These are phyloP conservation scores for Porites lutea DNA, from an alignment of 64 coral and sea anemone species.

Conservation along the genomic window DNA sequence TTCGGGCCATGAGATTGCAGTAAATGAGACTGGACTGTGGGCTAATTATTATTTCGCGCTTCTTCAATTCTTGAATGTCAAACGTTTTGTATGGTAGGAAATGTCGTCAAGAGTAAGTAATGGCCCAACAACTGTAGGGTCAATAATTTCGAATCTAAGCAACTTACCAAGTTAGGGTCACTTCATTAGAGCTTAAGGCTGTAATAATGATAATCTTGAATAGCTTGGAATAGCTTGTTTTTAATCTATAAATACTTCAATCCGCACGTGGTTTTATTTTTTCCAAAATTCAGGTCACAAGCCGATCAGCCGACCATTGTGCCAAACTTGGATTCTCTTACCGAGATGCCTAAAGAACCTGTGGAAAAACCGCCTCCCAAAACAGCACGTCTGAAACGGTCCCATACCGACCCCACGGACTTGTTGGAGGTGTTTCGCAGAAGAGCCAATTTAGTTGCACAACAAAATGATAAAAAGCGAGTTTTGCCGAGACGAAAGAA, in stretches of 20 bases:
- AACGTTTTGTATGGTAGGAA: background rate
- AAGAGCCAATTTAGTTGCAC: background rate
- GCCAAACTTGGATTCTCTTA: background rate
- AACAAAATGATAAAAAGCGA: background rate
- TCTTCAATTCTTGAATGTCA: background rate
- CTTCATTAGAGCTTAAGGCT: background rate
- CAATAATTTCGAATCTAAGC: background rate
- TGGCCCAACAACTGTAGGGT: background rate
- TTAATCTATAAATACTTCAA: too few relatives aligned
- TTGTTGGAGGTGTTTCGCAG: slow-evolving; percentile 52
- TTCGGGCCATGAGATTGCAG: background rate
- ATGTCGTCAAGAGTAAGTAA: background rate
- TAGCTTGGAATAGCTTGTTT: too few relatives aligned
- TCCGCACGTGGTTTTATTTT: background rate
- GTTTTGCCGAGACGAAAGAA: background rate
- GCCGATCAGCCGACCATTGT: slow-evolving; percentile 4
- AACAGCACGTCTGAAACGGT: slow-evolving; percentile 1
- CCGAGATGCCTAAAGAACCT: background rate
- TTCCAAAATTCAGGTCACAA: background rate
- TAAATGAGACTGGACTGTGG: background rate
- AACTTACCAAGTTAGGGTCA: background rate
- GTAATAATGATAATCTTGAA: too few relatives aligned
- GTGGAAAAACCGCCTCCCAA: slow-evolving; percentile 13
- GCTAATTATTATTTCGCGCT: background rate
- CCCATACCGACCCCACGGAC: slow-evolving; percentile 73